A percentile compares a stretch with the other conserved stretches of the same genome.
These are phyloP conservation scores for Apomyelois bistriatella DNA, from an alignment of 2,888 invertebrate genomes.

Conservation along the genomic window DNA sequence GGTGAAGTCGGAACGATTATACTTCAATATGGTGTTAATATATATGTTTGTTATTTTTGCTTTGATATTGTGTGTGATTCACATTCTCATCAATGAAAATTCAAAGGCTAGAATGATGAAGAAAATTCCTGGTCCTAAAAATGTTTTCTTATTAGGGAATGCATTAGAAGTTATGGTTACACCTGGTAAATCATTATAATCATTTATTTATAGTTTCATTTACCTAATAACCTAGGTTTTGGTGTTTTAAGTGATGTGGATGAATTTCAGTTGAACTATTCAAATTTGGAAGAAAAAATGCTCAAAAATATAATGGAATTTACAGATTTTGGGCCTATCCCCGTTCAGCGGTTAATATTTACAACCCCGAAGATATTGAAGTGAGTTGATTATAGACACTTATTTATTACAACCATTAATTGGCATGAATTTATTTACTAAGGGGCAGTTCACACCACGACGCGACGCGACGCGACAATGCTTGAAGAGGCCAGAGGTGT, in stretches of 20 bases:
- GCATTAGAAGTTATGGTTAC: conserved; percentile 30
- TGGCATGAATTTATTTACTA: too few species aligned
- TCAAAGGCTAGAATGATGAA: conserved; percentile 34
- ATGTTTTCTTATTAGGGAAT: conserved; percentile 41
- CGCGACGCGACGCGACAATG: too few species aligned
- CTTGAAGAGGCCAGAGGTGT: too few species aligned
- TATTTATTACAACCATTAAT: too few species aligned
- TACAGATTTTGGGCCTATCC: conserved; percentile 25
- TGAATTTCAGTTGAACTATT: conserved; percentile 19
- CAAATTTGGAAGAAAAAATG: conserved; percentile 16
- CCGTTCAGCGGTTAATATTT: conserved; percentile 30
- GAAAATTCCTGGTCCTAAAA: conserved; percentile 43
- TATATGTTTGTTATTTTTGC: conserved; percentile 14
- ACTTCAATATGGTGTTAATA: not conserved
- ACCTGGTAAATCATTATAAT: conserved; percentile 31
- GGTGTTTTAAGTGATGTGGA: not conserved
- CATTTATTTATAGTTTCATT: not conserved
- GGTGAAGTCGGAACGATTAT: not conserved
- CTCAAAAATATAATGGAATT: conserved; percentile 18
- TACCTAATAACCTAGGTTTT: not conserved
- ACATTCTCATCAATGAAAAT: conserved; percentile 41
- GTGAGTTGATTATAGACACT: conserved; percentile 17
- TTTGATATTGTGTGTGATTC: conserved; percentile 31
- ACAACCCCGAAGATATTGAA: conserved; percentile 52
- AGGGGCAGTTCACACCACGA: too few species aligned